These are phyloP conservation scores for Pemphredon lugubris DNA, from an alignment of 2,888 invertebrate genomes.

Conservation along the genomic window DNA sequence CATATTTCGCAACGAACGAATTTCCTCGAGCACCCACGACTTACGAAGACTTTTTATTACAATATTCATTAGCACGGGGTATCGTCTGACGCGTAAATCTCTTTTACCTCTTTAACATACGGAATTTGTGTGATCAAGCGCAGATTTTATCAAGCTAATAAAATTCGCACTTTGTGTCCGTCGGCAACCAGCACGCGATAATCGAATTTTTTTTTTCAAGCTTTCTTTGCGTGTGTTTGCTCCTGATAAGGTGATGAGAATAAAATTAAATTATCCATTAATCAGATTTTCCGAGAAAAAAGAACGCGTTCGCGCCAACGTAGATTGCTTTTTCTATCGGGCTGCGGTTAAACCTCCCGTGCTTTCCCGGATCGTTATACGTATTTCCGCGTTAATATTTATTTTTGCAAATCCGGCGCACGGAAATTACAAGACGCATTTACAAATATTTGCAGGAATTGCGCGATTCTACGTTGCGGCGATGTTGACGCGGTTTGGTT, in stretches of 20 bases:
- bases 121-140: too few species aligned
- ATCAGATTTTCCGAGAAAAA: slow-evolving; percentile 20
- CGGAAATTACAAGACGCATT: slow-evolving; percentile 21
- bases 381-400: slow-evolving; percentile 16
- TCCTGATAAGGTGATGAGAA: slow-evolving; percentile 24
- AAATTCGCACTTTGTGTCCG: slow-evolving; percentile 12
- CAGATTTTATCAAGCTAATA: background rate
- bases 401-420: slow-evolving; percentile 13
- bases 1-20: too few species aligned
- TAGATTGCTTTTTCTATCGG: background rate
- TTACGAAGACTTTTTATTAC: too few species aligned
- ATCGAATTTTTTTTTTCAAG: slow-evolving; percentile 30
- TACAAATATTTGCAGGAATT: slow-evolving; percentile 26
- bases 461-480: background rate
- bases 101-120: too few species aligned
- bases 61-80: too few species aligned
- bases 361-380: background rate
- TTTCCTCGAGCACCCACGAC: too few species aligned
- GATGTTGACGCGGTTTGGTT: background rate
- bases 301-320: background rate
- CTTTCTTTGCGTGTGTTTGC: background rate
- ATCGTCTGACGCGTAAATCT: too few species aligned
- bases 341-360: too few species aligned
- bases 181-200: slow-evolving; percentile 9
- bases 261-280: slow-evolving; percentile 40